Evolutionary conservation across 2,113 vertebrate species (phyloP).

Genomic region (Grallaria varia): DNA sequence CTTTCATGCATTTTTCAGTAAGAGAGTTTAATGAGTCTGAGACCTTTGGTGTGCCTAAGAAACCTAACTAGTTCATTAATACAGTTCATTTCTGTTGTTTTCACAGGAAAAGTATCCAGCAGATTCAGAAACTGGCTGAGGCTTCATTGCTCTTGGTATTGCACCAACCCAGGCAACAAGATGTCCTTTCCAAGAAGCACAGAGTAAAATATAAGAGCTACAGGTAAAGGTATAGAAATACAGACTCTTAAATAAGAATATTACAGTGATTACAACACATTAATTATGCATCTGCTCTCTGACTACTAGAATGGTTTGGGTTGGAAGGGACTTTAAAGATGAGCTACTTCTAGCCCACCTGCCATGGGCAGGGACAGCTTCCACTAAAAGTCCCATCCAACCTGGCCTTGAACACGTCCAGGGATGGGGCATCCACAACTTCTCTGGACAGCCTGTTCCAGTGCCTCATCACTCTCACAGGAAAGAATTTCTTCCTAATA

Average conservation of each 20-base stretch:
- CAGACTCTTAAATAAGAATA: not conserved
- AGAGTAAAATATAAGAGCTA: not conserved
- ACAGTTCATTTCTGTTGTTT: not conserved
- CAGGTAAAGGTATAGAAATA: not conserved
- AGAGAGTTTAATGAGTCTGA: not conserved
- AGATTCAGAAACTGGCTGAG: not conserved
- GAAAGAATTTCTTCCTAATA: not conserved
- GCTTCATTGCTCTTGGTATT: not conserved
- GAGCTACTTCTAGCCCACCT: rapidly evolving
- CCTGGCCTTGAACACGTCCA: not conserved
- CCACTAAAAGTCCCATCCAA: not conserved
- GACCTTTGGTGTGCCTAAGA: not conserved
- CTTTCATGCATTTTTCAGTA: not conserved
- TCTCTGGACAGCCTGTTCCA: not conserved
- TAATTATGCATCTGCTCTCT: not conserved
- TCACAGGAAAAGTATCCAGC: not conserved
- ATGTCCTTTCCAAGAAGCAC: not conserved
- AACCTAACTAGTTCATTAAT: not conserved
- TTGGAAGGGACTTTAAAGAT: not conserved
- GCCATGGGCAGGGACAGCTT: not conserved
- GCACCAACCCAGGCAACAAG: not conserved
- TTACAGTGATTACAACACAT: not conserved
- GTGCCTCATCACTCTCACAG: not conserved
- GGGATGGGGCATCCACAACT: not conserved
- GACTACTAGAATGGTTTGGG: not conserved